These are phyloP conservation scores for Stictocephala bisonia DNA, from an alignment of 2,888 invertebrate genomes.

Conservation along the genomic window DNA sequence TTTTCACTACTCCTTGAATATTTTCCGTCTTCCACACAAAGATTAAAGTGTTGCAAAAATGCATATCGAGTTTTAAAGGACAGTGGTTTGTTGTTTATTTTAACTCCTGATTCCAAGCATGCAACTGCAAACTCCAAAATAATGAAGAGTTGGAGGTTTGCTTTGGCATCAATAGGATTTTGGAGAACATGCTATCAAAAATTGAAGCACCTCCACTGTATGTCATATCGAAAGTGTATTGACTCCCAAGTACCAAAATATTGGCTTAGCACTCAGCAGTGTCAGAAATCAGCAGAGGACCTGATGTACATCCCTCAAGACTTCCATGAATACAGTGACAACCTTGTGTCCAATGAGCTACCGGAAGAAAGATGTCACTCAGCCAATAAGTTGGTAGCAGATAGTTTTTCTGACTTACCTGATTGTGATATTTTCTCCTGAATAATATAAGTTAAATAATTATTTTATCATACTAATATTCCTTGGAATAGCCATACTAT, in stretches of 20 bases:
- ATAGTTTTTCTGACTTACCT: slow-evolving; percentile 35
- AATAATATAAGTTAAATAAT: too few relatives aligned
- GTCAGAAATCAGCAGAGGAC: slow-evolving; percentile 66
- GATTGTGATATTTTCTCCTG: slow-evolving; percentile 20
- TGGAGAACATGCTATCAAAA: slow-evolving; percentile 87
- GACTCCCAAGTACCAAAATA: slow-evolving; percentile 69
- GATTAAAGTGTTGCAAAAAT: slow-evolving; percentile 80
- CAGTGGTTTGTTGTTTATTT: slow-evolving; percentile 84
- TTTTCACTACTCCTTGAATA: slow-evolving; percentile 93
- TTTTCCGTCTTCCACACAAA: slow-evolving; percentile 81
- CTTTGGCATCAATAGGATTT: slow-evolving; percentile 82
- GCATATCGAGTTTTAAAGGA: slow-evolving; percentile 78
- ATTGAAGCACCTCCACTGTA: slow-evolving; percentile 85
- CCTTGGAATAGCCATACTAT: too few relatives aligned
- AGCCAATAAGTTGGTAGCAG: slow-evolving; percentile 47
- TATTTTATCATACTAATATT: too few relatives aligned
- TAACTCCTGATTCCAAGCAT: slow-evolving; percentile 93
- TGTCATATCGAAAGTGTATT: slow-evolving; percentile 83
- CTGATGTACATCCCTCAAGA: slow-evolving; percentile 85
- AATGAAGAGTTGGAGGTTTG: slow-evolving; percentile 88
- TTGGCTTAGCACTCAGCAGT: slow-evolving; percentile 68
- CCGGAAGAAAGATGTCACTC: slow-evolving; percentile 36
- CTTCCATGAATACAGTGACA: slow-evolving; percentile 63
- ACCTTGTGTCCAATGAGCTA: slow-evolving; percentile 1
- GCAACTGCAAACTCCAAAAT: slow-evolving; percentile 84